phyloP scores from a whole-genome alignment of 2,888 invertebrate species.

The Geotrupes spiniger region DNA sequence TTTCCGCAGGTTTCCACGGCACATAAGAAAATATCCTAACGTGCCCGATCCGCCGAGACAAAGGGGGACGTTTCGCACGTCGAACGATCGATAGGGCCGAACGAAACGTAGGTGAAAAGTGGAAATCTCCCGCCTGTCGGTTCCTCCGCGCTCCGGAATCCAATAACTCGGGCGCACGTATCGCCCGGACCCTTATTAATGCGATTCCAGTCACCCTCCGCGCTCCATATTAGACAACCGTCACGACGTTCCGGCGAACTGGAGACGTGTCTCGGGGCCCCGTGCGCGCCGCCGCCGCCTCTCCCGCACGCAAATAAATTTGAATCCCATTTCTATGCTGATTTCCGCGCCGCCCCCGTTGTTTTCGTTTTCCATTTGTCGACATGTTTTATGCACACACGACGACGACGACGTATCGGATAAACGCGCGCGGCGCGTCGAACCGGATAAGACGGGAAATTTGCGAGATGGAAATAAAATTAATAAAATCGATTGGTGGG shows the following conservation, averaged over 20 bases:
- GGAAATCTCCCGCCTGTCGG: constrained; percentile 3
- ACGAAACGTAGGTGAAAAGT: not conserved
- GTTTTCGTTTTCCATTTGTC: constrained; percentile 3
- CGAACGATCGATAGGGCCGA: constrained; percentile 1
- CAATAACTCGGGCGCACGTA: constrained; percentile 39
- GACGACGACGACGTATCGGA: constrained; percentile 1
- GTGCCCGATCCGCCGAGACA: too few species aligned
- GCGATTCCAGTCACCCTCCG: constrained; percentile 38
- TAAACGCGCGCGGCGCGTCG: not conserved
- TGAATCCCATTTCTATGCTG: constrained; percentile 8
- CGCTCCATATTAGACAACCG: constrained; percentile 38
- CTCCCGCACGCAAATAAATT: not conserved
- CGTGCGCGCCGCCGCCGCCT: not conserved
- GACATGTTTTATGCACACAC: constrained; percentile 4
- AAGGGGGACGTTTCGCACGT: too few species aligned
- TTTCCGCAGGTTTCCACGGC: too few species aligned
- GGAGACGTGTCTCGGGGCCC: constrained; percentile 2
- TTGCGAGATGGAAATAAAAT: not conserved
- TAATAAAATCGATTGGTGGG: too few species aligned
- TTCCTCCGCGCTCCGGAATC: constrained; percentile 29
- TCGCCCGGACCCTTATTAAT: constrained; percentile 39
- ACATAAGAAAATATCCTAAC: too few species aligned
- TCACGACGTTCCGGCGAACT: not conserved
- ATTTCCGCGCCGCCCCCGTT: constrained; percentile 1
- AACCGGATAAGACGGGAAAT: too few species aligned